phyloP scores from a whole-genome alignment of 2,113 vertebrate species.

The Rhinolophus ferrumequinum region DNA sequence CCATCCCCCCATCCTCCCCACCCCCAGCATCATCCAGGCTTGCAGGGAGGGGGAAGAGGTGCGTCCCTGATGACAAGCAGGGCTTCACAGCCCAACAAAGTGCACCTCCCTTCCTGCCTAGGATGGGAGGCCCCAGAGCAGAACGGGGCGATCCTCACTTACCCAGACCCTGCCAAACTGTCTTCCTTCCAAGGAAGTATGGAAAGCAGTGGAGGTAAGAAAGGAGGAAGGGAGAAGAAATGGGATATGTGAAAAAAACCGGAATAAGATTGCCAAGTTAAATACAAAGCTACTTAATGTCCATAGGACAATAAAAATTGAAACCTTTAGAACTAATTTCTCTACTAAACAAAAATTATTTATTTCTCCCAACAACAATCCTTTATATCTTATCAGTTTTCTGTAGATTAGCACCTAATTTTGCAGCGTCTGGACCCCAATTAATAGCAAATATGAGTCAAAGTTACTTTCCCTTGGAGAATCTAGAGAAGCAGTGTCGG shows the following conservation, averaged over 20 bases:
- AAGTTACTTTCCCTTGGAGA: background rate
- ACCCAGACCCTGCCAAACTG: background rate
- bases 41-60: accelerated
- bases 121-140: background rate
- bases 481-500: background rate
- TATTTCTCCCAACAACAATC: conserved; percentile 12
- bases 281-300: background rate
- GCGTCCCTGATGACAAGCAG: background rate
- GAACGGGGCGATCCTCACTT: background rate
- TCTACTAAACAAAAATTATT: conserved; percentile 4
- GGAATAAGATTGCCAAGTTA: background rate
- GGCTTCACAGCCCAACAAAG: background rate
- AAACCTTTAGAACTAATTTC: background rate
- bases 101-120: background rate
- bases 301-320: background rate
- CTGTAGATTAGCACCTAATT: conserved; percentile 1
- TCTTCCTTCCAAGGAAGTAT: background rate
- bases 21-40: background rate
- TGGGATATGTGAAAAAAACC: background rate
- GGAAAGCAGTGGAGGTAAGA: too few species aligned
- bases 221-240: background rate
- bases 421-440: background rate
- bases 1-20: background rate
- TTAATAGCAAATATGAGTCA: background rate
- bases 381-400: background rate